Percentiles rank a stretch among this genome's conserved stretches.
Conservation (phyloP, 2,797 vertebrate genomes). For the Ispidina lecontei region DNA sequence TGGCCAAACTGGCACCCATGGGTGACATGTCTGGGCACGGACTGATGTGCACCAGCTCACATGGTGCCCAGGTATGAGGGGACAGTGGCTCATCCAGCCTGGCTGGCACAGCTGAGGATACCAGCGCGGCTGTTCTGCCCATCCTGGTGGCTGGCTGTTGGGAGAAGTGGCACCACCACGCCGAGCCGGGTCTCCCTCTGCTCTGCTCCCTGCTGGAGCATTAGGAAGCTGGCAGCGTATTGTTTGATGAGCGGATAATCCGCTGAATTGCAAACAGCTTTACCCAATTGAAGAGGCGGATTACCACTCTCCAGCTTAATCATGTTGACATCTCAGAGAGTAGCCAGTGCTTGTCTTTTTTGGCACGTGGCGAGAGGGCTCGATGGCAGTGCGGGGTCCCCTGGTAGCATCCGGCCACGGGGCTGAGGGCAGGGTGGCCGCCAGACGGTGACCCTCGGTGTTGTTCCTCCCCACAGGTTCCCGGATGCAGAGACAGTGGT, state of each 20-base stretch:
- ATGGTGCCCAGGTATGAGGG: accelerated
- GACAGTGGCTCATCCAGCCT: neutral
- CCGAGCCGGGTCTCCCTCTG: constrained; percentile 3
- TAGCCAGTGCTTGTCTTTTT: constrained; percentile 23
- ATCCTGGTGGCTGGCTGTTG: neutral
- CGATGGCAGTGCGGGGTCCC: neutral
- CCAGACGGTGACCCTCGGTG: neutral
- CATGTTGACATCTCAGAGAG: constrained; percentile 65
- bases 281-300: constrained; percentile 70
- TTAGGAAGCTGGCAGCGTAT: constrained; percentile 57
- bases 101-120: accelerated
- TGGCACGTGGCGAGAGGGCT: neutral
- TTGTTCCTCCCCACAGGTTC: constrained; percentile 80
- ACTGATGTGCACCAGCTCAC: neutral
- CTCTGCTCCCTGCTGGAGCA: neutral
- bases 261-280: constrained; percentile 73
- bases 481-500: constrained; percentile 90
- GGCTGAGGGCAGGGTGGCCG: neutral
- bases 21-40: accelerated
- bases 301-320: constrained; percentile 66
- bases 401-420: accelerated
- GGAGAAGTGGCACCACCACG: accelerated
- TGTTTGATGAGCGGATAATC: constrained; percentile 72
- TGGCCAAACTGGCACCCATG: neutral
- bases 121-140: neutral